These are phyloP conservation scores for Centropristis striata DNA, from an alignment of 2,113 vertebrate species.

Conservation along the genomic window DNA sequence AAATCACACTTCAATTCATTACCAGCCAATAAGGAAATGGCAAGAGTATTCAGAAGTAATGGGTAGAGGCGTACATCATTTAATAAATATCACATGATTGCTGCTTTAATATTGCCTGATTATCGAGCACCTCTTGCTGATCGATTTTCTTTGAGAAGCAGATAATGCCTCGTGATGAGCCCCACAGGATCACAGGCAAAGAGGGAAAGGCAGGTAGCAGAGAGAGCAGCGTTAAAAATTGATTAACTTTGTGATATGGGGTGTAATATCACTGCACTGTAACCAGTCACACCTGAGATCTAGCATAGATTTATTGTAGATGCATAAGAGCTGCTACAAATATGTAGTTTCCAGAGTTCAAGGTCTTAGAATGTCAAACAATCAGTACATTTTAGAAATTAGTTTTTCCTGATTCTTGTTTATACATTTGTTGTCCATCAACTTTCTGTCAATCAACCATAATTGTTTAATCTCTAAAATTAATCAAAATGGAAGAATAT, in stretches of 20 bases:
- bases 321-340: neutral
- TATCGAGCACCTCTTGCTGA: neutral
- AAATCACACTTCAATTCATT: neutral
- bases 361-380: neutral
- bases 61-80: neutral
- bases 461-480: neutral
- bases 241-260: neutral
- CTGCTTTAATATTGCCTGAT: neutral
- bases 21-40: neutral
- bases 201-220: neutral
- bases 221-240: slow-evolving; percentile 13
- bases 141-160: slow-evolving; percentile 1
- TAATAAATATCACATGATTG: neutral
- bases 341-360: neutral
- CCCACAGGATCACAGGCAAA: neutral
- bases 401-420: no score
- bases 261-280: slow-evolving; percentile 15
- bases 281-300: neutral
- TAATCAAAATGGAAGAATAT: no score
- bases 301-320: neutral
- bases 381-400: no score
- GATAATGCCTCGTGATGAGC: neutral
- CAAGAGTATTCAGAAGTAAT: neutral
- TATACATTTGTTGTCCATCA: no score
- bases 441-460: no score